These are phyloP conservation scores for Prietella phreatophila DNA, from an alignment of 2,113 vertebrate genomes.

Conservation along the genomic window DNA sequence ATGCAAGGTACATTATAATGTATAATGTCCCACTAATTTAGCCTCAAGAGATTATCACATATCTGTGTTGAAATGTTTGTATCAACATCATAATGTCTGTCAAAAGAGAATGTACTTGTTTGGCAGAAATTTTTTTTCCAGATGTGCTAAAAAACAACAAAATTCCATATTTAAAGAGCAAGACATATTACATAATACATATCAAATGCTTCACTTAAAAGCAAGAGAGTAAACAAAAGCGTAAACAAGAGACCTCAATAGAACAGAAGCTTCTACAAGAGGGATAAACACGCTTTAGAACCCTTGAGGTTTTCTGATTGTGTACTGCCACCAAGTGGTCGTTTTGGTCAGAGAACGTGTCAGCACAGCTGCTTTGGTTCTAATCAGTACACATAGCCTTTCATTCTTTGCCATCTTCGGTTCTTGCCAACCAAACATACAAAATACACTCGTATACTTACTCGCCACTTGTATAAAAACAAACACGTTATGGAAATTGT, in stretches of 20 bases:
- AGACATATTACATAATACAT: not conserved
- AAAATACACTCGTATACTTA: not conserved
- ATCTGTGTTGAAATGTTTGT: not conserved
- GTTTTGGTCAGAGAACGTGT: not conserved
- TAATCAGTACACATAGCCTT: no score
- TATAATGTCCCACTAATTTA: not conserved
- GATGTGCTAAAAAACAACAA: not conserved
- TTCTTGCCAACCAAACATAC: not conserved
- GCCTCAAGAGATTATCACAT: not conserved
- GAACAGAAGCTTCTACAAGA: not conserved
- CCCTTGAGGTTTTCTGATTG: not conserved
- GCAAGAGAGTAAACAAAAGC: constrained; percentile 15
- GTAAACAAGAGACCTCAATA: not conserved
- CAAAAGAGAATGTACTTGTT: not conserved
- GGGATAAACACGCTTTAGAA: not conserved
- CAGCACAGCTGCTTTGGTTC: not conserved
- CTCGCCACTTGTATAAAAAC: not conserved
- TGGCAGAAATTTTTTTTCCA: not conserved
- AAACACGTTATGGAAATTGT: not conserved
- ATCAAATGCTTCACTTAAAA: not conserved
- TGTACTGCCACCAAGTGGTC: constrained; percentile 38
- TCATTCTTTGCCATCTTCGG: not conserved
- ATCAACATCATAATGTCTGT: not conserved
- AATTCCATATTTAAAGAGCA: not conserved
- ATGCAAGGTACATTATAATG: not conserved